phyloP scores from a whole-genome alignment of 2,888 invertebrate genomes.

The Smittia aterrima region DNA sequence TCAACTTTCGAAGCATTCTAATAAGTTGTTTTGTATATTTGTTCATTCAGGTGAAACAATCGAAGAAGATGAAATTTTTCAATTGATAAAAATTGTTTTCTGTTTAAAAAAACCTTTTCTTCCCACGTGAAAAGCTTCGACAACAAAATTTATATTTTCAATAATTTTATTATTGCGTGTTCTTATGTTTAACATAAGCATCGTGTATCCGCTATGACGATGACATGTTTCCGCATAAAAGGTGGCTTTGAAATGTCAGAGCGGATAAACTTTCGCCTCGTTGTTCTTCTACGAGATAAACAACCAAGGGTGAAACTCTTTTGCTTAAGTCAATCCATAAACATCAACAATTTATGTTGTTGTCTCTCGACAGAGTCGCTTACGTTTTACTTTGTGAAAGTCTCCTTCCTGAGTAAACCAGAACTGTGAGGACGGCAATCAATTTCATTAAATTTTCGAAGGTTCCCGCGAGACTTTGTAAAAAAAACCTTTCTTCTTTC shows the following conservation, averaged over 20 bases:
- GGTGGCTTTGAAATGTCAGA: not conserved
- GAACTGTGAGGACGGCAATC: not conserved
- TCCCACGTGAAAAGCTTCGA: too few species aligned
- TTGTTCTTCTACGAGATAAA: not conserved
- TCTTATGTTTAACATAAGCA: not conserved
- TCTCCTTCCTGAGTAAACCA: not conserved
- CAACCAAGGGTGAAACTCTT: not conserved
- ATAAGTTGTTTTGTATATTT: too few species aligned
- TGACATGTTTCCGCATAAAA: constrained; percentile 2
- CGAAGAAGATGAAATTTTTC: too few species aligned
- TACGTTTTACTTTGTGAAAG: not conserved
- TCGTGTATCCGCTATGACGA: not conserved
- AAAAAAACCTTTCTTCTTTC: not conserved
- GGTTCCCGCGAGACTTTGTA: not conserved
- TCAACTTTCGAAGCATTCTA: too few species aligned
- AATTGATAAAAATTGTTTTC: too few species aligned
- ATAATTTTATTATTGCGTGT: not conserved
- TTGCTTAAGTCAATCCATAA: not conserved
- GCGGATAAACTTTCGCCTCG: not conserved
- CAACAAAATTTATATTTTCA: too few species aligned
- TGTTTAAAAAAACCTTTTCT: too few species aligned
- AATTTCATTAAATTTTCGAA: not conserved
- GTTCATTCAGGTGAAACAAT: too few species aligned
- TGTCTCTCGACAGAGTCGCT: not conserved
- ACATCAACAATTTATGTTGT: not conserved